Evolutionary conservation across 2,113 vertebrate genomes (phyloP), one percentile per base, ranked within the genome.

Genomic region (Capra hircus): DNA sequence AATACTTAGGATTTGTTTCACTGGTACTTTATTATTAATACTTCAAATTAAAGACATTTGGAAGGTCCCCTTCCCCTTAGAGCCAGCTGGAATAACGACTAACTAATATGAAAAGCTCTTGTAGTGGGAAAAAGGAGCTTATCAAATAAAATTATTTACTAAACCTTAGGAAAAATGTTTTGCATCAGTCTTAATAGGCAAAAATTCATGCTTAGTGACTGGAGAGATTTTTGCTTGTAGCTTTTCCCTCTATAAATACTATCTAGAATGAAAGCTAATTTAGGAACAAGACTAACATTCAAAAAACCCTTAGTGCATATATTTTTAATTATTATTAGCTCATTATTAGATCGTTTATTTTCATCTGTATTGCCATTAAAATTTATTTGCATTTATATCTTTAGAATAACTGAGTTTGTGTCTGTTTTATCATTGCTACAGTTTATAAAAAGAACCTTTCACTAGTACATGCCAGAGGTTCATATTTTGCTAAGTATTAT

Each of bases 251-350:
- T 97, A 98, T 94, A 97, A 97, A 87, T 97, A 97, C 60, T 96
- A 83, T 98, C 82, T 95, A 96, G 90, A 96, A 88, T 71, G 78
- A 97, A 97, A 97, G 62, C 88, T 95, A 95, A 95, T 95, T 93
- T 97, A 97, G 95, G 93, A 97, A 97, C 55, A 94, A 82, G 92
- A 97, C 82, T 95, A 85, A 98, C 97, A 97, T 91, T 94, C 91
- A 97, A 78, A 67, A 96, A 97, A 93, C 81, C 92, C 87, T 95
- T 97, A 91, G 48, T 96, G 93, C 96, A 67, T 98, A 97, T 98
- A 93, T 98, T 97, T 88, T 95, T 97, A 74, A 93, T 97, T 55
- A 91, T 94, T 95, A 90, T 77, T 95, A 98, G 85, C 62, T 52
- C 94, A 86, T 97, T 87, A 95, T 96, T 83, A 55, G 81, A 55